phyloP scores from a whole-genome alignment of 1,140 invertebrate species.

The Meteorus sp. region DNA sequence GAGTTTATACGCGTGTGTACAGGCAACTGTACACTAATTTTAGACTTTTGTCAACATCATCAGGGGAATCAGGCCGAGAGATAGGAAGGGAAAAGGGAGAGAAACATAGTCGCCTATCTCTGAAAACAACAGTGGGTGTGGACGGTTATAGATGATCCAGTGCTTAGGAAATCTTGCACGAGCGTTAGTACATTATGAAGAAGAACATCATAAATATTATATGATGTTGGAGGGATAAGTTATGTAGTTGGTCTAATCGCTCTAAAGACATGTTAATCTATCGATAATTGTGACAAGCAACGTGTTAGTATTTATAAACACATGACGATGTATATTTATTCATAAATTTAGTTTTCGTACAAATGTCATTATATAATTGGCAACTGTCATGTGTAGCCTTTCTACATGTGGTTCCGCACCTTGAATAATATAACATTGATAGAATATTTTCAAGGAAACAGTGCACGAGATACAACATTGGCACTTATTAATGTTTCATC shows the following conservation, averaged over 20 bases:
- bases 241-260: too few relatives aligned
- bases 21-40: constrained; percentile 7
- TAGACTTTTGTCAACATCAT: constrained; percentile 20
- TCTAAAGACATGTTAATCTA: neutral
- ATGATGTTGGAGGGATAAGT: neutral
- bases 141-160: constrained; percentile 9
- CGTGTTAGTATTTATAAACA: neutral
- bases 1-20: too few relatives aligned
- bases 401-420: neutral
- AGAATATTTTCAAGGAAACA: neutral
- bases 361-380: neutral
- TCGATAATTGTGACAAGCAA: neutral
- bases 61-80: neutral
- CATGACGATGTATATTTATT: neutral
- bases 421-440: neutral
- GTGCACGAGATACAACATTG: too few relatives aligned
- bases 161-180: neutral
- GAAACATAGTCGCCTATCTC: neutral
- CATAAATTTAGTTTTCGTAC: too few relatives aligned
- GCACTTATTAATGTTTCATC: too few relatives aligned
- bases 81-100: neutral
- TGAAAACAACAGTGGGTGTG: constrained; percentile 9
- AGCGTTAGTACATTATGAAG: too few relatives aligned
- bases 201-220: neutral
- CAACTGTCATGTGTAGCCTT: neutral